Conservation (phyloP, 2,797 vertebrate species). For the Platyrinchus mystaceus region DNA sequence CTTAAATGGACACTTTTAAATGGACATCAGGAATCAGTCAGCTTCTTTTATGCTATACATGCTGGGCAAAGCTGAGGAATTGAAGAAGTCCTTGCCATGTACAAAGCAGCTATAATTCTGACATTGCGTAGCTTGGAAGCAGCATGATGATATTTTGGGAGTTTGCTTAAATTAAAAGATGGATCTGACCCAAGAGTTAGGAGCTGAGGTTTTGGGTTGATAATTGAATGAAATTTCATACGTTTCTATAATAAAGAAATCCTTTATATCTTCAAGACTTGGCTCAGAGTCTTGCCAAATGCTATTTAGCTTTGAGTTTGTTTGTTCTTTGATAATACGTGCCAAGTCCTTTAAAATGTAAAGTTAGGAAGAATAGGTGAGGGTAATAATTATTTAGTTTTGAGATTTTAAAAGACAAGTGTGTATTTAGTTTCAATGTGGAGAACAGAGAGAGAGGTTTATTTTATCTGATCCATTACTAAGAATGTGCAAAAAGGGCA, state of each 20-base stretch:
- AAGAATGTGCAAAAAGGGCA: not conserved
- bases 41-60: not conserved
- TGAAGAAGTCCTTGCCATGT: not conserved
- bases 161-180: not conserved
- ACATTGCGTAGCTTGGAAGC: not conserved
- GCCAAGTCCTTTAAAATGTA: not conserved
- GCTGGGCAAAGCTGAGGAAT: not conserved
- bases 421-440: not conserved
- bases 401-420: not conserved
- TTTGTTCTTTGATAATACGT: not conserved
- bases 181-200: not conserved
- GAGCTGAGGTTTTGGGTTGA: not conserved
- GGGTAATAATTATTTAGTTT: not conserved
- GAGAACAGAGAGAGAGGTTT: not conserved
- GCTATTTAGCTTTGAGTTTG: not conserved
- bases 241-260: not conserved
- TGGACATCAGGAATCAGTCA: not conserved
- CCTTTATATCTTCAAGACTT: not conserved
- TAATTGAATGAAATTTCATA: not conserved
- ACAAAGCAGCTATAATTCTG: not conserved
- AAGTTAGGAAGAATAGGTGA: not conserved
- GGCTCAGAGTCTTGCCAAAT: not conserved
- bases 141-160: not conserved
- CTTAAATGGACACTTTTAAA: not conserved
- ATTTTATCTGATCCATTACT: not conserved